phyloP scores from a whole-genome alignment of 2,113 vertebrate species.

The Scortum barcoo region DNA sequence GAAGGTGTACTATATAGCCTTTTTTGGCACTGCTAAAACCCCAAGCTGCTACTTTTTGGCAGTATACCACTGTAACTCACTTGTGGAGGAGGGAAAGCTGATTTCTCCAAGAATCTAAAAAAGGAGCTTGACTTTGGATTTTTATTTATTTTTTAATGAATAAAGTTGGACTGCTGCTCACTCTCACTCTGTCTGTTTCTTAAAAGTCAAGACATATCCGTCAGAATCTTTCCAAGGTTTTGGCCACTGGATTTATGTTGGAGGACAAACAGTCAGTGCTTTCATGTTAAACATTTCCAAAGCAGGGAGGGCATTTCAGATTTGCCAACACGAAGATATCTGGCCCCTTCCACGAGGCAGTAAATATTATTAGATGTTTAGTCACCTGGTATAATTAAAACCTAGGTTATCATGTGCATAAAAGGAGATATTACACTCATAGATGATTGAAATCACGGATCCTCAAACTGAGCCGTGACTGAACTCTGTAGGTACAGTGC shows the following conservation, averaged over 20 bases:
- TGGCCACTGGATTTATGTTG: conserved; percentile 12
- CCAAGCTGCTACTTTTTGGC: conserved; percentile 15
- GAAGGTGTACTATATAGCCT: background rate
- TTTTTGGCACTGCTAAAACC: conserved; percentile 5
- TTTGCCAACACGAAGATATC: background rate
- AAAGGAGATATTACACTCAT: background rate
- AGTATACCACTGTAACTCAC: background rate
- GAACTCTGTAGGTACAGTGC: background rate
- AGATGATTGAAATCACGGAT: background rate
- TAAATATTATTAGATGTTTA: background rate
- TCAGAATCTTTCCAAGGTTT: conserved; percentile 33
- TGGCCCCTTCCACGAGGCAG: background rate
- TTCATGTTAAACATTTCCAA: conserved; percentile 21
- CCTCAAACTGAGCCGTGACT: background rate
- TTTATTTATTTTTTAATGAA: conserved; percentile 32
- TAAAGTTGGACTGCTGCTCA: conserved; percentile 5
- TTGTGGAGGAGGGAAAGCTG: background rate
- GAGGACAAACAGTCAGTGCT: background rate
- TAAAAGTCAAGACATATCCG: conserved; percentile 29
- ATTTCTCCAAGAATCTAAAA: conserved; percentile 15
- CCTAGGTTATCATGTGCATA: background rate
- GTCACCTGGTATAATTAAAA: conserved; percentile 1
- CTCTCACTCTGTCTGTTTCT: background rate
- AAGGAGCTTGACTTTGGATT: conserved; percentile 1
- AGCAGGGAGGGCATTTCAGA: background rate